phyloP scores from a whole-genome alignment of 2,888 invertebrate species.

The Pristionchus japonicus region DNA sequence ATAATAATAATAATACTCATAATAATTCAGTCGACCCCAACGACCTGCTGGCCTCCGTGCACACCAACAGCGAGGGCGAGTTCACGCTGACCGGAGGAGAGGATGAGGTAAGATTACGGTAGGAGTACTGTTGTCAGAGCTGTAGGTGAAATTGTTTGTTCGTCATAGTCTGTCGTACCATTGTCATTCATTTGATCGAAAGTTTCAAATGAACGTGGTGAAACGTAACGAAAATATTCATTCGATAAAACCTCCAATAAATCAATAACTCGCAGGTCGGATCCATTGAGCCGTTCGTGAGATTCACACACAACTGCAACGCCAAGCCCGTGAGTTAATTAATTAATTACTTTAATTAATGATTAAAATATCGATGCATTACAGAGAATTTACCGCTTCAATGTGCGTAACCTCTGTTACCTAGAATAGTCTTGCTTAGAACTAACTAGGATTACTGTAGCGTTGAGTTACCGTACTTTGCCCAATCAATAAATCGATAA shows the following conservation, averaged over 20 bases:
- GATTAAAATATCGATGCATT: not conserved
- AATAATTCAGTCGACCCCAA: constrained; percentile 60
- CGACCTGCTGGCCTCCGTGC: constrained; percentile 59
- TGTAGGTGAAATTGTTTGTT: too few species aligned
- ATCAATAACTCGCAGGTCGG: constrained; percentile 52
- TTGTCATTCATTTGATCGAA: too few species aligned
- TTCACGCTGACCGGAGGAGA: constrained; percentile 63
- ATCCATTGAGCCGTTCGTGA: constrained; percentile 63
- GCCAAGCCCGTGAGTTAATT: constrained; percentile 48
- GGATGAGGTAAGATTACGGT: constrained; percentile 54
- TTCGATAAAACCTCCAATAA: not conserved
- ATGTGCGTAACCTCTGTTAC: not conserved
- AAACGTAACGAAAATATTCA: too few species aligned
- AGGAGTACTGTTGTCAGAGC: not conserved
- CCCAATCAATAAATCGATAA: not conserved
- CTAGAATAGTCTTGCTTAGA: not conserved
- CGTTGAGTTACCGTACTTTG: not conserved
- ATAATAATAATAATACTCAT: not conserved
- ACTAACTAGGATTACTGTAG: not conserved
- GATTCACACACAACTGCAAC: constrained; percentile 61
- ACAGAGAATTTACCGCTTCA: not conserved
- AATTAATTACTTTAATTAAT: not conserved
- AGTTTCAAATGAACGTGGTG: too few species aligned
- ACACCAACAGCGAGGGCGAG: constrained; percentile 63
- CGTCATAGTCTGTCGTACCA: too few species aligned